Evolutionary conservation across 1,140 invertebrate genomes (phyloP).

Genomic region (Panonychus citri): DNA sequence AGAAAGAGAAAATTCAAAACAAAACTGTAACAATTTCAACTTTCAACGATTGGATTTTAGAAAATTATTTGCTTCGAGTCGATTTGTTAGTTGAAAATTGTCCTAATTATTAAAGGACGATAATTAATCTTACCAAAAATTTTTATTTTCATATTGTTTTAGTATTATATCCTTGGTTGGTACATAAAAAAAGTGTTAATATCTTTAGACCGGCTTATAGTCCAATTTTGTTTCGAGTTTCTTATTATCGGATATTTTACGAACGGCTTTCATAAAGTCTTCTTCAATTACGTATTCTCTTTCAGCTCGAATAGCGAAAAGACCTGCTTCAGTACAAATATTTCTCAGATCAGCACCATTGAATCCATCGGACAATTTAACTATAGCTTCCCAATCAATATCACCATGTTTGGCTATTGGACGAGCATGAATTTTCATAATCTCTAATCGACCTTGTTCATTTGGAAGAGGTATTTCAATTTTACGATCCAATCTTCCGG

Average conservation of each 20-base stretch:
- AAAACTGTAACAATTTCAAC: too few species aligned
- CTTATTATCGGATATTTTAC: conserved; percentile 97
- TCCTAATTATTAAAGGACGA: too few species aligned
- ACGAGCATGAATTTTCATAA: conserved; percentile 89
- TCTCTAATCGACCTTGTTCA: conserved; percentile 87
- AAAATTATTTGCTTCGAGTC: too few species aligned
- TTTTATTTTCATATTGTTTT: too few species aligned
- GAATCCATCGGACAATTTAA: conserved; percentile 94
- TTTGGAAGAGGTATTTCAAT: conserved; percentile 98
- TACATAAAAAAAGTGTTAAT: neutral
- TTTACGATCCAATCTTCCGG: conserved; percentile 89
- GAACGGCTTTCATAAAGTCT: conserved; percentile 99
- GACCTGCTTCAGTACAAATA: conserved; percentile 91
- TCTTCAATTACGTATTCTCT: conserved; percentile 77
- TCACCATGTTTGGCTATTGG: conserved; percentile 96
- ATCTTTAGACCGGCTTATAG: conserved; percentile 81
- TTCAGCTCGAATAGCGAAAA: conserved; percentile 91
- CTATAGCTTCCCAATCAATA: conserved; percentile 96
- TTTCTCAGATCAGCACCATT: conserved; percentile 97
- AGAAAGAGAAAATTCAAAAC: too few species aligned
- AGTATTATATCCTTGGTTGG: too few species aligned
- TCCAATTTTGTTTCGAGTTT: conserved; percentile 97
- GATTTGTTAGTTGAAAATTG: too few species aligned
- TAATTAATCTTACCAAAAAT: too few species aligned
- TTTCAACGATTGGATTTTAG: too few species aligned